Conservation (phyloP, 2,113 vertebrate genomes). For the Dermatemys mawii region DNA sequence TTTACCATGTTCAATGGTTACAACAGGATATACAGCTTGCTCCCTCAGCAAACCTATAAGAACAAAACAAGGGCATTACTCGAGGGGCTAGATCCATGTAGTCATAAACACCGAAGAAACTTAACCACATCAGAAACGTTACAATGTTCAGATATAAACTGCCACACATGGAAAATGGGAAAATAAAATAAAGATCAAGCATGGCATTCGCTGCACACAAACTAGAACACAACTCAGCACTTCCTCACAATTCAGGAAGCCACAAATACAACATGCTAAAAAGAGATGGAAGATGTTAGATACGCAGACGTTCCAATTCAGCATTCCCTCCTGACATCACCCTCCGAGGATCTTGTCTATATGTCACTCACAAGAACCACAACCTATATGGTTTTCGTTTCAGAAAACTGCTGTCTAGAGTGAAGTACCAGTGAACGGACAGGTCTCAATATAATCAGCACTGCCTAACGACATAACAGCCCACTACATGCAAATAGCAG, state of each 20-base stretch:
- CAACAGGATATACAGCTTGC: slow-evolving; percentile 54
- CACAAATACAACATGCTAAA: slow-evolving; percentile 21
- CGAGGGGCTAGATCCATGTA: background rate
- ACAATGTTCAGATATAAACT: slow-evolving; percentile 15
- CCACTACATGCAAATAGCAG: background rate
- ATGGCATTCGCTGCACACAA: slow-evolving; percentile 20
- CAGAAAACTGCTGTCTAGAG: fast-evolving
- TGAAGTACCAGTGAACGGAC: background rate
- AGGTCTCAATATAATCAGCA: background rate
- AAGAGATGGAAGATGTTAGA: slow-evolving; percentile 68
- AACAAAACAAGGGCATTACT: slow-evolving; percentile 67
- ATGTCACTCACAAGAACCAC: fast-evolving
- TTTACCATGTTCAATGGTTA: slow-evolving; percentile 59
- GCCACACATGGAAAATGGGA: slow-evolving; percentile 72
- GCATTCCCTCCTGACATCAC: slow-evolving; percentile 6
- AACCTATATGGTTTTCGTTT: fast-evolving
- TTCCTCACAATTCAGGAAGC: slow-evolving; percentile 27
- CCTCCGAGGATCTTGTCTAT: background rate
- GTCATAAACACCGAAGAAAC: background rate
- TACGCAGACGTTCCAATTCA: slow-evolving; percentile 54
- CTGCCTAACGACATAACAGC: background rate
- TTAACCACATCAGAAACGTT: background rate
- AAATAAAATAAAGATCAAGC: slow-evolving; percentile 43
- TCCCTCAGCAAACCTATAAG: slow-evolving; percentile 77
- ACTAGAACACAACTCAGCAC: slow-evolving; percentile 31